Base-by-base conservation (phyloP, 2,888 invertebrate species). In the Archips crataeganus region DNA sequence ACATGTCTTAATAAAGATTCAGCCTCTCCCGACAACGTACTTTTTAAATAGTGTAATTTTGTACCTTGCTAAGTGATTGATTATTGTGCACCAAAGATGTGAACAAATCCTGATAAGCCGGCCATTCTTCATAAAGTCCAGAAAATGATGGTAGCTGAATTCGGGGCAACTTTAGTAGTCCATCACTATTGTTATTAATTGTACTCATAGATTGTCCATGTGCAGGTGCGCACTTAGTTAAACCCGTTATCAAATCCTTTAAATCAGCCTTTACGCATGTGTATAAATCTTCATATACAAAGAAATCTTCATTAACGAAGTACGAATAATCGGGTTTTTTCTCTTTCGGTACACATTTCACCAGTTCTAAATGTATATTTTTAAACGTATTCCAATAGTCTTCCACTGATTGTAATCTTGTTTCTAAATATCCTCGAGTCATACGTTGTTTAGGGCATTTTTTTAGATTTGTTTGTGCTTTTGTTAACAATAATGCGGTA, bases 1-100 rank as follows among this genome's bases (percentile, higher is more conserved):
- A 66, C 49, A 10, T 71, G 66, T 8, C 66, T 49, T n/a, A 71
- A 51, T 23, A 71, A 49, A n/a, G 51, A 3, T 10, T 71, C 71
- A 3, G 71, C 66, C 39, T 71, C 71, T 34, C 71, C 71, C 34
- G 61, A n/a, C 0, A 61, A 13, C 3, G 36, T 61, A 13, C 36
- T 61, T 15, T 61, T 61, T 10, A 61, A 61, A 61, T n/a, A n/a
- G n/a, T n/a, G n/a, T n/a, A n/a, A n/a, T n/a, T n/a, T n/a, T n/a
- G n/a, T n/a, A n/a, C n/a, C 34, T 42, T 61, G 36, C 39, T 61
- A 11, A 11, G 34, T n/a, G 15, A 2, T 4, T 39, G n/a, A 8
- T 36, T 42, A 15, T 61, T 42, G 39, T 61, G 61, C 8, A 61
- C 61, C 36, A 39, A 36, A 5, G 57, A 3, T 32, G 10, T 32